Base-by-base conservation (phyloP, 2,797 vertebrate species). In the Centropyge bicolor region DNA sequence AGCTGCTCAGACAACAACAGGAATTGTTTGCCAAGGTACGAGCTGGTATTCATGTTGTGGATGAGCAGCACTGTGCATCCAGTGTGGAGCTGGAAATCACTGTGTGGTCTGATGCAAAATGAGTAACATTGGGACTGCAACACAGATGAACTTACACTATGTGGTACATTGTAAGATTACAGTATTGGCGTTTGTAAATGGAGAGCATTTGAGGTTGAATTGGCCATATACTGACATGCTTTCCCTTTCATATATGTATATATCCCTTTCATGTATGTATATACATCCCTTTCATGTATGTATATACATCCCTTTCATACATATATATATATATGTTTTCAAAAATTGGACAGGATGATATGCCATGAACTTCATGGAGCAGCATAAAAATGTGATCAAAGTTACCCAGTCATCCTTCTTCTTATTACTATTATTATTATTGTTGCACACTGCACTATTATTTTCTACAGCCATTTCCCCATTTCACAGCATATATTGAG, bases 1-100 rank as follows among this genome's bases (percentile, higher is more conserved):
- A 99, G 85, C 96, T 99, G 66, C 94, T 99, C 81, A 95, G 98
- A 83, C 98, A 99, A 70, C 98, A 99, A 38, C 98, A 99, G 92
- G 98, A 99, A 86, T 91, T 99, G 86, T 99, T 99, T 95, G 98
- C 98, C 86, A 98, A 99, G 97, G 98, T 99, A 95, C 92, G 91
- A 89, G 12, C 17, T 12, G 1, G 46, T 67, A 0, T 5, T 5
- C 3, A 24, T 48, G 41, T 17, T 78, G 27, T 67, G 17, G 16
- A 12, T 20, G 17, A 40, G 35, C 9, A 51, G 7, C 14, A 22
- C 49, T 46, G 20, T 52, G 1, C 22, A 7, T 46, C 5, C 7
- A n/a, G 2, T 7, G 45, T 27, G 1, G 9, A 19, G 20, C 17
- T 27, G 35, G 1, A 41, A 13, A 9, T 22, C 8, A 16, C 19